Evolutionary conservation across 2,888 invertebrate species (phyloP), one percentile per base, ranked within the genome.

Genomic region (Drosophila neonasuta): DNA sequence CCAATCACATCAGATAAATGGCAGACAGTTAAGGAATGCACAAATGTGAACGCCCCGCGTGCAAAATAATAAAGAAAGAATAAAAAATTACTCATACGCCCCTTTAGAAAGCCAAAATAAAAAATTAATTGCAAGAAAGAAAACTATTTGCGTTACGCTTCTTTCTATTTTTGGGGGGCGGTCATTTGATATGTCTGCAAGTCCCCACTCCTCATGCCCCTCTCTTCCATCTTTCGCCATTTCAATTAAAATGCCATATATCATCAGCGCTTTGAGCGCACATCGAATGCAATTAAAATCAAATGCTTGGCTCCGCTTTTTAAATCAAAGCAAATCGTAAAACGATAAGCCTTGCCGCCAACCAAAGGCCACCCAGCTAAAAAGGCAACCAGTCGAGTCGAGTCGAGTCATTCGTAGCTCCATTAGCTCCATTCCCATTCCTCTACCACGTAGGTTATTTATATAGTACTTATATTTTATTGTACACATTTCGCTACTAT

Each of bases 201-300:
- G 66, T 65, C 57, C 41, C 51, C 13, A 32, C 9, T 24, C 34
- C 10, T 9, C 9, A 46, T 4, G n/a, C 13, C 7, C 20, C 2
- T 1, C 24, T 13, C 41, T 24, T 24, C 15, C 17, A 34, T n/a
- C 71, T 68, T 74, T 80, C 74, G 80, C 78, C 72, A 71, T 73
- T 86, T 85, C 87, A 85, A 84, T 84, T 84, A 84, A 84, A 84
- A 74, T 75, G 75, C 77, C 74, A 84, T 84, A 85, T 74, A 80
- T 82, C 80, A 81, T 60, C 46, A 10, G 39, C 24, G 50, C 57
- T 56, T 45, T 49, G 42, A 11, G 75, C 79, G 73, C 82, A 71
- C 82, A 78, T 87, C 83, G 71, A 72, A 80, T 73, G 87, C 80
- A 84, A 88, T 89, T 88, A 88, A 88, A 88, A 84, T 88, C 88